phyloP scores from a whole-genome alignment of 2,797 vertebrate species.

The Carcharodon carcharias region DNA sequence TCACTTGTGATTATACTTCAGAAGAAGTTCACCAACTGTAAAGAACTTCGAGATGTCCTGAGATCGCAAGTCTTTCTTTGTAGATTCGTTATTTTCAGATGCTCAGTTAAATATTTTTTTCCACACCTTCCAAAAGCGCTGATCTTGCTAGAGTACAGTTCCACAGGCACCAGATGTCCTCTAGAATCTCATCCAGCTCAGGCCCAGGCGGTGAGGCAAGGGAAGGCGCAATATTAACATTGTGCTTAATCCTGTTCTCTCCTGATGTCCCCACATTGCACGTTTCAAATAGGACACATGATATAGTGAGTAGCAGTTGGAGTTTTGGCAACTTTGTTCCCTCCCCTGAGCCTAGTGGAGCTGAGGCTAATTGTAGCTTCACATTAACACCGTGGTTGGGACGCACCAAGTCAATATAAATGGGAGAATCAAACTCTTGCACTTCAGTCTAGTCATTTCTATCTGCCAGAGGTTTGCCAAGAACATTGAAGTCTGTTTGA shows the following conservation, averaged over 20 bases:
- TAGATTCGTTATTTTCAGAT: neutral
- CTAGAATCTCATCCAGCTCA: neutral
- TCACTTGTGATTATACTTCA: neutral
- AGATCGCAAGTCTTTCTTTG: neutral
- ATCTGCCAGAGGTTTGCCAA: neutral
- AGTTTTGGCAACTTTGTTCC: neutral
- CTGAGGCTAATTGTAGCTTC: neutral
- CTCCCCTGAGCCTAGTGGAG: neutral
- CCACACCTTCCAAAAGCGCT: neutral
- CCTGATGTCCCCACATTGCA: neutral
- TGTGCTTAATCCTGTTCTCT: neutral
- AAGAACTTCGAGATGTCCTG: neutral
- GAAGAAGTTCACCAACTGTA: neutral
- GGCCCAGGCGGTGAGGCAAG: neutral
- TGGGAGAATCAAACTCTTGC: neutral
- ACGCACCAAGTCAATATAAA: neutral
- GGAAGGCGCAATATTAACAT: neutral
- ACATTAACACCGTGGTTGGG: neutral
- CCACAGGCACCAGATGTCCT: neutral
- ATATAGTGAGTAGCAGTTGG: neutral
- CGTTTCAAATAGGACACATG: neutral
- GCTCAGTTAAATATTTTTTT: neutral
- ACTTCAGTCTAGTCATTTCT: neutral
- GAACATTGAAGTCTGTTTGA: constrained; percentile 12
- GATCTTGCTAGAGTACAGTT: neutral